Base-by-base conservation (phyloP, 2,888 invertebrate genomes). In the Drosophila emarginata region DNA sequence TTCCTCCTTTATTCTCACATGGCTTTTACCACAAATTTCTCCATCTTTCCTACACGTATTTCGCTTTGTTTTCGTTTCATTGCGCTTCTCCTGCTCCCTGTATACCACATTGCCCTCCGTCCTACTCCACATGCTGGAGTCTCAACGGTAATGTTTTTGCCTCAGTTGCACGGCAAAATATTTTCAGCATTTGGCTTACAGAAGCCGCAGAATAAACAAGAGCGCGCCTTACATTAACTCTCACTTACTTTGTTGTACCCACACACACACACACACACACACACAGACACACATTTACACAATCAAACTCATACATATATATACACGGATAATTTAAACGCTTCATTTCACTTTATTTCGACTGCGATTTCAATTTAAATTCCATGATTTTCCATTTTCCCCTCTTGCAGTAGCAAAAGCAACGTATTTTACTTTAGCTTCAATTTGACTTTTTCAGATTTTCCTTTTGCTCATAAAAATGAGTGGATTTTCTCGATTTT, bases 281-380 rank as follows among this genome's bases (percentile, higher is more conserved):
- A 18, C 64, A 58, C 51, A 26, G 0, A 26, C 26, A 23, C 50
- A 59, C n/a, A n/a, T n/a, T n/a, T n/a, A 39, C 50, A 60, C 28
- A 18, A 53, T 52, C 51, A 26, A 0, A 26, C 26, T n/a, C 50
- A 59, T 51, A 21, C 53, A 53, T 26, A 51, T 50, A 26, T 21
- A 77, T 63, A 78, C 78, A 66, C 69, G 64, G 71, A 66, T 71
- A 77, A 76, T 77, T 84, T 88, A 77, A 87, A 81, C 80, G 87
- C 83, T 84, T 86, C 86, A 87, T 82, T 86, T 86, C 88, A 86
- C 77, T 87, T 88, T 86, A 86, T 78, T 85, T 87, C 86, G 68
- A 81, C 86, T 85, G 81, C 79, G 88, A 88, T 88, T 86, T 86
- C 88, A 88, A 86, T 88, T 86, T 86, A 79, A 84, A 84, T 88